Evolutionary conservation across 2,797 vertebrate species (phyloP).

Genomic region (Limnodromus scolopaceus): DNA sequence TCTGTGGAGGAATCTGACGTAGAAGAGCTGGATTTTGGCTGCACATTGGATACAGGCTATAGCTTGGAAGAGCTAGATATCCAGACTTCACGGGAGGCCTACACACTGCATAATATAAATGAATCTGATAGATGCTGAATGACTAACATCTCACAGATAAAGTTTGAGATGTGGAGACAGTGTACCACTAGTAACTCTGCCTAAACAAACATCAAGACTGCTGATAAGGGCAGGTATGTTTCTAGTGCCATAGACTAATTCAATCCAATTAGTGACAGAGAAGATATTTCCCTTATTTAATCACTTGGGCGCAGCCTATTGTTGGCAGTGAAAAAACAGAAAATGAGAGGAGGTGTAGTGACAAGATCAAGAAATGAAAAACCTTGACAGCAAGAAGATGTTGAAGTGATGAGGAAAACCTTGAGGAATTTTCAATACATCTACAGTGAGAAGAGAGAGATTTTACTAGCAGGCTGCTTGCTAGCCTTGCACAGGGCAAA

Average conservation of each 20-base stretch:
- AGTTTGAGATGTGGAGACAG: background rate
- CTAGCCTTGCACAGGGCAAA: background rate
- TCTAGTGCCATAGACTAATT: background rate
- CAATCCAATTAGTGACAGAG: background rate
- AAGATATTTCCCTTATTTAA: background rate
- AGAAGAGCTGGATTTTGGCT: background rate
- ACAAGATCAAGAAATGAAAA: background rate
- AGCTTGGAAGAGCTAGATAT: background rate
- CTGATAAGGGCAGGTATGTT: background rate
- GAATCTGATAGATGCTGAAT: background rate
- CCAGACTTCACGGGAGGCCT: background rate
- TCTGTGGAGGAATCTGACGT: background rate
- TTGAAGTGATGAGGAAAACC: background rate
- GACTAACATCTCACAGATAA: background rate
- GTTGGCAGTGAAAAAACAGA: background rate
- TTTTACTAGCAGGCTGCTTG: background rate
- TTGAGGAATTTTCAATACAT: background rate
- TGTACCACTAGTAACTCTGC: background rate
- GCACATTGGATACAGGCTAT: background rate
- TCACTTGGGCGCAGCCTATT: background rate
- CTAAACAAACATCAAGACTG: background rate
- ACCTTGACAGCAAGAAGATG: background rate
- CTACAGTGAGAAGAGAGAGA: background rate
- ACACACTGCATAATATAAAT: background rate
- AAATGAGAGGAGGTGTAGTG: background rate